These are phyloP conservation scores for Lophochroa leadbeateri DNA, from an alignment of 2,113 vertebrate species.

Conservation along the genomic window DNA sequence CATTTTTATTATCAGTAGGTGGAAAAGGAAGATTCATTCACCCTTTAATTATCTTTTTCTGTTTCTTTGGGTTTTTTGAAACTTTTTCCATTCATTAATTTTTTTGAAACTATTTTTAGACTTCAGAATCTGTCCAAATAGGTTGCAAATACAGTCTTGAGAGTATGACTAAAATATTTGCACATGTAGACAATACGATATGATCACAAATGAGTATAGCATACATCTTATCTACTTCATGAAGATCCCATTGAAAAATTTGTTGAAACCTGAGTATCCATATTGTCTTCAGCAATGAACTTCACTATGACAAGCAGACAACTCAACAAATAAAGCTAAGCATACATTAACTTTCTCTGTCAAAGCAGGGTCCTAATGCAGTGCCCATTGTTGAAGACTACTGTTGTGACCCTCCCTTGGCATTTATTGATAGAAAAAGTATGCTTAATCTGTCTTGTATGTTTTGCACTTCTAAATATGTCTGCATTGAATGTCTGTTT, in stretches of 20 bases:
- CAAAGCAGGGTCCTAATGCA: background rate
- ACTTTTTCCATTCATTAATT: background rate
- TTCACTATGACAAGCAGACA: background rate
- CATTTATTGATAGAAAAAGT: background rate
- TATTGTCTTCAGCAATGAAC: background rate
- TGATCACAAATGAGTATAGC: background rate
- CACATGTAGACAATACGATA: too few relatives aligned
- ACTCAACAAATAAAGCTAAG: background rate
- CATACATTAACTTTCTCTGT: background rate
- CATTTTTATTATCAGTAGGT: background rate
- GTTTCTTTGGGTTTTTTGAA: background rate
- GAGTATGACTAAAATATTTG: background rate
- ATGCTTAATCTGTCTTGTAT: background rate
- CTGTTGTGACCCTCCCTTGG: background rate
- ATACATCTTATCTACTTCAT: background rate
- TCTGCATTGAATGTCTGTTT: background rate
- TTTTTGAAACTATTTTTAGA: background rate
- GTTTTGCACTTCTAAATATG: background rate
- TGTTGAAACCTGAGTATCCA: background rate
- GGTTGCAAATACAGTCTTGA: background rate
- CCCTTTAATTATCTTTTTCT: background rate
- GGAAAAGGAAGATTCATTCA: background rate
- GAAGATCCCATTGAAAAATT: background rate
- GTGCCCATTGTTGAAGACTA: background rate
- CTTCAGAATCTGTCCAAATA: background rate